Conservation (phyloP, 2,113 vertebrate genomes). For the Phainopepla nitens region DNA sequence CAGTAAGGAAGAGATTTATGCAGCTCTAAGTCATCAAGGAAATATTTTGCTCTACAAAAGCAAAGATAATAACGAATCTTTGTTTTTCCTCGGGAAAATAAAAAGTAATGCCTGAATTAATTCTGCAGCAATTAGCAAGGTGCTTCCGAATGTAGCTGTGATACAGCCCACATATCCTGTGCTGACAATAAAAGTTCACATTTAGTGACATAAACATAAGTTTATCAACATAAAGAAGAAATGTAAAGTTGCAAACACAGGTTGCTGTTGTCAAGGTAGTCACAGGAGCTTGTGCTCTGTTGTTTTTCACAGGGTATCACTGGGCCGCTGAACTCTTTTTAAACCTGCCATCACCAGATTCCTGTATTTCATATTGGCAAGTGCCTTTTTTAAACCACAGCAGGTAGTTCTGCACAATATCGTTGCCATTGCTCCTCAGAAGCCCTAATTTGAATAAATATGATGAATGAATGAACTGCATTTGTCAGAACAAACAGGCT, state of each 20-base stretch:
- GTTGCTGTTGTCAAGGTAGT: background rate
- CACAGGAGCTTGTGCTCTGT: rapidly evolving
- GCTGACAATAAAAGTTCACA: background rate
- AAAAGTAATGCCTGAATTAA: background rate
- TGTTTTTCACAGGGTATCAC: background rate
- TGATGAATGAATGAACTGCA: slow-evolving; percentile 10
- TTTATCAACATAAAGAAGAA: background rate
- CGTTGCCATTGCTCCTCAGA: background rate
- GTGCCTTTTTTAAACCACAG: background rate
- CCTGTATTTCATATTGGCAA: background rate
- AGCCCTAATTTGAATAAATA: slow-evolving; percentile 30
- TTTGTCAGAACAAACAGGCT: slow-evolving; percentile 43
- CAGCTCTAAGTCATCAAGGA: background rate
- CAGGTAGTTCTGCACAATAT: background rate
- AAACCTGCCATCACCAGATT: background rate
- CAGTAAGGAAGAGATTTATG: background rate
- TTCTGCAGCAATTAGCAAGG: background rate
- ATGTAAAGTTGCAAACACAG: background rate
- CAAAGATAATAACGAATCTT: background rate
- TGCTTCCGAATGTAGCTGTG: background rate
- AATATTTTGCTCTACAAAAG: background rate
- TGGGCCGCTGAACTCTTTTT: background rate
- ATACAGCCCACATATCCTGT: background rate
- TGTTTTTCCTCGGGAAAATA: background rate
- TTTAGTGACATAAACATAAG: background rate